These are phyloP conservation scores for Ctenochaetus hawaiiensis DNA, from an alignment of 2,797 vertebrate genomes.

Conservation along the genomic window DNA sequence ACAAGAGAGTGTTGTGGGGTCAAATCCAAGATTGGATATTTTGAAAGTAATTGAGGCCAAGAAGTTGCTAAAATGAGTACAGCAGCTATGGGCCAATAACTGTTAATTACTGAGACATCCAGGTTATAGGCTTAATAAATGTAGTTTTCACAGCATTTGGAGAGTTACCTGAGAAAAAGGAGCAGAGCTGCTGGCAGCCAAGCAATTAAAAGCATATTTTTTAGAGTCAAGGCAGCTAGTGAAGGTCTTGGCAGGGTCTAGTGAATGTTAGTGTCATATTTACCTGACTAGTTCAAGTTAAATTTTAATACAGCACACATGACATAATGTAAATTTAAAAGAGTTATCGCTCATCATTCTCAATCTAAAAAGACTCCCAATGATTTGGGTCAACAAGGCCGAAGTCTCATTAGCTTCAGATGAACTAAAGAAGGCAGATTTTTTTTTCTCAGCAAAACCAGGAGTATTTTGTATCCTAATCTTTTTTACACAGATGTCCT, in stretches of 20 bases:
- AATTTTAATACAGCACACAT: background rate
- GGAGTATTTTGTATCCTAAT: too few species aligned
- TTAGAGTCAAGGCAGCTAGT: background rate
- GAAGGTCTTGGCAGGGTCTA: slow-evolving; percentile 6
- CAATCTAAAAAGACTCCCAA: too few species aligned
- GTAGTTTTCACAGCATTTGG: slow-evolving; percentile 17
- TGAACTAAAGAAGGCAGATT: background rate
- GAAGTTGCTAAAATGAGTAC: slow-evolving; percentile 13
- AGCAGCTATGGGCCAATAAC: slow-evolving; percentile 6
- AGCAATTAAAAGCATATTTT: slow-evolving; percentile 27
- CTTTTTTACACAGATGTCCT: background rate
- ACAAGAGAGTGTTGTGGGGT: background rate
- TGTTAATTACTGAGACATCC: slow-evolving; percentile 36
- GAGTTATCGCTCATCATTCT: background rate
- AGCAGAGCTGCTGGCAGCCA: background rate
- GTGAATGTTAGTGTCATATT: background rate
- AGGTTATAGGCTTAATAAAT: slow-evolving; percentile 33
- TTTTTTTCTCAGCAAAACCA: too few species aligned
- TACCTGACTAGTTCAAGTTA: background rate
- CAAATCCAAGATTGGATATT: slow-evolving; percentile 19
- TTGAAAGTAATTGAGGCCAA: slow-evolving; percentile 28
- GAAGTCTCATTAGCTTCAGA: background rate
- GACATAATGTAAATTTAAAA: background rate
- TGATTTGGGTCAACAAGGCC: background rate
- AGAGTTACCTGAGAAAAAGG: slow-evolving; percentile 24